phyloP scores from a whole-genome alignment of 2,113 vertebrate genomes.

The Cebidichthys violaceus region DNA sequence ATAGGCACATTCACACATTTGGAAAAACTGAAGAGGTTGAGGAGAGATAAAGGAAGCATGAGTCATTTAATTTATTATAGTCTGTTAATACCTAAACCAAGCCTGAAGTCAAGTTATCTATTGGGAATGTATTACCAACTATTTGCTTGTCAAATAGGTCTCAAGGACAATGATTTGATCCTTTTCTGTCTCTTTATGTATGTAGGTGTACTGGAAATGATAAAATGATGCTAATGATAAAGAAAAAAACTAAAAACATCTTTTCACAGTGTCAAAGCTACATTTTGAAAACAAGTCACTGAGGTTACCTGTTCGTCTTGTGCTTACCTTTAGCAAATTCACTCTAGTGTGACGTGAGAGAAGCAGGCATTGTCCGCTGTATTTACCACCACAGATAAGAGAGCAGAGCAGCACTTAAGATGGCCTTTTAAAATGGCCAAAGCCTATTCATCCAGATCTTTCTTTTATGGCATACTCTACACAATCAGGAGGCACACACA shows the following conservation, averaged over 20 bases:
- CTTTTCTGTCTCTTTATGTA: slow-evolving; percentile 23
- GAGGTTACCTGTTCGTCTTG: slow-evolving; percentile 36
- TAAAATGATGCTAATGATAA: background rate
- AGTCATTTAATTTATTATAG: slow-evolving; percentile 17
- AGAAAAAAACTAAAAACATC: background rate
- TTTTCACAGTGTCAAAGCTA: slow-evolving; percentile 25
- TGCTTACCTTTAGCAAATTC: slow-evolving; percentile 56
- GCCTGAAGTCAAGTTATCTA: slow-evolving; percentile 27
- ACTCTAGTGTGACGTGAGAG: slow-evolving; percentile 44
- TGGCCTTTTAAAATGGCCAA: slow-evolving; percentile 64
- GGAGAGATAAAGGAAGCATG: slow-evolving; percentile 5
- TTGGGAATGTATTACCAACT: slow-evolving; percentile 36
- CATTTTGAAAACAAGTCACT: slow-evolving; percentile 25
- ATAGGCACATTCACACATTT: slow-evolving; percentile 1
- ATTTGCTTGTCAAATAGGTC: slow-evolving; percentile 29
- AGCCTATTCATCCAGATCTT: slow-evolving; percentile 59
- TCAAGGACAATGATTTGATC: slow-evolving; percentile 34
- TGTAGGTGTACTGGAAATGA: no score
- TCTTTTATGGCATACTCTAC: slow-evolving; percentile 64
- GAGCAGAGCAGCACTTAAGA: slow-evolving; percentile 66
- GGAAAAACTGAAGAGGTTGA: slow-evolving; percentile 24
- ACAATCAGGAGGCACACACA: slow-evolving; percentile 58
- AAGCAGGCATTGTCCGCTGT: slow-evolving; percentile 57
- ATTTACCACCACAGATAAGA: slow-evolving; percentile 73
- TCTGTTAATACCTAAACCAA: slow-evolving; percentile 9